Base-by-base conservation (phyloP, 2,888 invertebrate genomes). In the Epistrophella euchroma region DNA sequence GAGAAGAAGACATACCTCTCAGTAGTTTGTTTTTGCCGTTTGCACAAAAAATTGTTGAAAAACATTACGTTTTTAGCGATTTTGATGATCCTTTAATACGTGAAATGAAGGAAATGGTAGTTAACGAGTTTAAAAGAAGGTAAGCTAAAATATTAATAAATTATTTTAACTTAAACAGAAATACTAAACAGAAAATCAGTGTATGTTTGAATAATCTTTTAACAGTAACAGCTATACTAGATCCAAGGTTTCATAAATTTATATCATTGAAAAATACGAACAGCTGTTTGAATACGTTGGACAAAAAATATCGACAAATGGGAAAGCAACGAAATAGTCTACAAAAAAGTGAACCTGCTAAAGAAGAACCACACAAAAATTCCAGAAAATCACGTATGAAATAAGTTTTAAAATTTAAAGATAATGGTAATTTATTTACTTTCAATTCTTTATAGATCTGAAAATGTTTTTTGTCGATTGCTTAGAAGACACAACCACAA, bases 211-310 rank as follows among this genome's bases (percentile, higher is more conserved):
- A 91, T 78, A 89, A 90, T 55, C 90, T 90, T 43, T 73, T 92
- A 72, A 91, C 91, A 17, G 91, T 91, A 52, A 90, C 92, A 6
- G 90, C 92, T n/a, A 85, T 92, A 86, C 84, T 92, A 28, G 92
- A 92, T 89, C 92, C 92, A 5, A 90, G 92, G 68, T 92, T 92
- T 89, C 92, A 91, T 89, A 71, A 90, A 89, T 60, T 78, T 45
- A 47, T 82, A 19, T 71, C 74, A 11, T 19, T 66, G 35, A 90
- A 89, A 3, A 90, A 91, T 68, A 79, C 90, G 4, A 89, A 85
- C 5, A 89, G 87, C 40, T 90, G 89, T 64, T 76, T 91, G 1
- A 89, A 90, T 9, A 89, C 90, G 81, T 84, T 92, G 45, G 78
- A 87, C 1, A 79, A 76, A 37, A 87, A 84, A 72, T 79, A 64